Base-by-base conservation (phyloP, 2,797 vertebrate genomes). In the Gambusia yucatana region DNA sequence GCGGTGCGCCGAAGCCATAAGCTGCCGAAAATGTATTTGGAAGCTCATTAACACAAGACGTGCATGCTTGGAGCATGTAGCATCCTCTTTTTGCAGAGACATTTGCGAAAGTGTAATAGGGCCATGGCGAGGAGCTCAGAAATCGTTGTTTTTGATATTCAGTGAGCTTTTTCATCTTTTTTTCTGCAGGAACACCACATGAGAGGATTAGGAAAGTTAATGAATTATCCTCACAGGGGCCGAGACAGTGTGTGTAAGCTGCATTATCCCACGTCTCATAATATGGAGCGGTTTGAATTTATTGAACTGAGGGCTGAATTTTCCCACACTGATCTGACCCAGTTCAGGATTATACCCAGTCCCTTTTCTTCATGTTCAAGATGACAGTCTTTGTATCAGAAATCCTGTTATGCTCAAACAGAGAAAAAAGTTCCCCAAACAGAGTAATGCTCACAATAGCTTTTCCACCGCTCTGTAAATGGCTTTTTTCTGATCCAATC, bases 11-110 rank as follows among this genome's bases (percentile, higher is more conserved):
- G 85, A 90, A 69, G 87, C 94, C 90, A 94, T 95, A 94, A 96
- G 93, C 94, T 86, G 89, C 92, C 86, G 91, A 95, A 96, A 96
- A 96, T 96, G 95, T 96, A 96, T 96, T 96, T 96, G 50, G 82
- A 89, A 88, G 93, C 94, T 96, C 95, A 96, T 96, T 96, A 96
- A 95, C 93, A 93, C 86, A 41, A 88, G 88, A 91, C 83, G 81
- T 84, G 88, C 94, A 94, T 88, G 91, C 87, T 86, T 91, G 91
- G 82, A 92, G 89, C 92, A 93, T 94, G 89, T 83, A 92, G 91
- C 87, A 90, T 93, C 91, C 79, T 88, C 87, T 89, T 83, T 89
- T 70, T 8, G 25, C 80, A 84, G 86, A 92, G 89, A 92, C 90
- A 91, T 86, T 94, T 90, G 87, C 86, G 89, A 91, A 90, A 81